Evolutionary conservation across 2,797 vertebrate genomes (phyloP).

Genomic region (Diplodus sargus): DNA sequence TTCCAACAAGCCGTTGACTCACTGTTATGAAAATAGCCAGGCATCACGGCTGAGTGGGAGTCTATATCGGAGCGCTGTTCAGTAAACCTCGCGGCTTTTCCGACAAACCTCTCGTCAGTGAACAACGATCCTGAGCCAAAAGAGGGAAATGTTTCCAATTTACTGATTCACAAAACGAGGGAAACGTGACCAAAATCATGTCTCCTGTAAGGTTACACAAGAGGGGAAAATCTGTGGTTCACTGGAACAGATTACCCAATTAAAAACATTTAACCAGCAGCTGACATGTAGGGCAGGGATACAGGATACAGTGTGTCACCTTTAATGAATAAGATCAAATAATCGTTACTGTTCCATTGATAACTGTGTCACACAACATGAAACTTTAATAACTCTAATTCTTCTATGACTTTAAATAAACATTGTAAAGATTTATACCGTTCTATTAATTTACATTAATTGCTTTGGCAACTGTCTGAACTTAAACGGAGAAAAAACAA

Average conservation of each 20-base stretch:
- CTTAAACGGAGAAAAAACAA: neutral
- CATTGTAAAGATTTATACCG: neutral
- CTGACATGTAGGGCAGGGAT: neutral
- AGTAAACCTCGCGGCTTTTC: constrained; percentile 23
- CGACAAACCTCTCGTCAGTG: constrained; percentile 19
- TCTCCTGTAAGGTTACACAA: constrained; percentile 1
- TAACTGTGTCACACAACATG: neutral
- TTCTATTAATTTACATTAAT: neutral
- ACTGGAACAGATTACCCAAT: neutral
- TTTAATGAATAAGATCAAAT: too few species aligned
- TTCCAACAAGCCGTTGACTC: constrained; percentile 58
- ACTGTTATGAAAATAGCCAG: constrained; percentile 64
- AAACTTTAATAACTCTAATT: neutral
- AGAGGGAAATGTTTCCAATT: constrained; percentile 11
- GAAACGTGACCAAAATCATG: constrained; percentile 37
- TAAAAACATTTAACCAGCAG: neutral
- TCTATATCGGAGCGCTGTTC: constrained; percentile 28
- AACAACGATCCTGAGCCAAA: constrained; percentile 23
- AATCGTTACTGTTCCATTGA: neutral
- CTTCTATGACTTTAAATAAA: neutral
- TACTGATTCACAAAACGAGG: neutral
- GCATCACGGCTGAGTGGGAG: constrained; percentile 3
- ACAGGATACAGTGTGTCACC: neutral
- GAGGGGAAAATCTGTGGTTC: neutral
- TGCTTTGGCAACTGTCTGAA: too few species aligned